Evolutionary conservation across 1,140 invertebrate genomes (phyloP), one percentile per base, ranked within the genome.

Genomic region (Ylistrum balloti): DNA sequence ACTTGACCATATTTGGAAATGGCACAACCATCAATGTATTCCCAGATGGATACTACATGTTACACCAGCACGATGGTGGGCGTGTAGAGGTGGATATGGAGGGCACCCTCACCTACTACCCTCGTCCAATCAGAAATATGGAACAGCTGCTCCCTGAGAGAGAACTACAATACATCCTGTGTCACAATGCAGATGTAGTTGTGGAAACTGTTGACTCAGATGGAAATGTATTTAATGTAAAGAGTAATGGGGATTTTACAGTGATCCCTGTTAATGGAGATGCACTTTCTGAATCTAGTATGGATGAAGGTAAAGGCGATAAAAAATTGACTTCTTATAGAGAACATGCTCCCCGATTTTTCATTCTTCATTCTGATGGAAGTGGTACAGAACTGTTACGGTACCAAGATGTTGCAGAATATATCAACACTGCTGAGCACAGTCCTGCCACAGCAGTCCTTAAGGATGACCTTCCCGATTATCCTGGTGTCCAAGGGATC

Each of bases 351-450:
- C 95, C 96, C 33, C 89, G 95, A 33, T 96, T 96, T 91, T 96
- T 96, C 91, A 93, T 96, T 33, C 91, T 96, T 34, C 95, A 96
- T 91, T 88, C 91, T 33, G 95, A 96, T 92, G 95, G 95, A 2
- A 96, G 95, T 92, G 96, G 96, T 5, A 96, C 94, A 13, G 96
- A 96, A 91, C 90, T 96, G 15, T 90, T 96, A 88, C 88, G 95
- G 34, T 95, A 94, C 88, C 93, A 95, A 86, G 95, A 96, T 92
- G 93, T 96, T 11, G 93, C 94, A 33, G 95, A 95, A 33, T 96
- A 95, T 92, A 87, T 96, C 0, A 91, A 90, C 0, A 91, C 38
- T 33, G 93, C 95, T 0, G 96, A 96, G 86, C 92, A 94, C 38
- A 95, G 95, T 91, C 94, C 94, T n/a, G 94, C 93, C 11, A 94